These are phyloP conservation scores for Dasysyrphus tricinctus DNA, from an alignment of 2,888 invertebrate genomes.

Conservation along the genomic window DNA sequence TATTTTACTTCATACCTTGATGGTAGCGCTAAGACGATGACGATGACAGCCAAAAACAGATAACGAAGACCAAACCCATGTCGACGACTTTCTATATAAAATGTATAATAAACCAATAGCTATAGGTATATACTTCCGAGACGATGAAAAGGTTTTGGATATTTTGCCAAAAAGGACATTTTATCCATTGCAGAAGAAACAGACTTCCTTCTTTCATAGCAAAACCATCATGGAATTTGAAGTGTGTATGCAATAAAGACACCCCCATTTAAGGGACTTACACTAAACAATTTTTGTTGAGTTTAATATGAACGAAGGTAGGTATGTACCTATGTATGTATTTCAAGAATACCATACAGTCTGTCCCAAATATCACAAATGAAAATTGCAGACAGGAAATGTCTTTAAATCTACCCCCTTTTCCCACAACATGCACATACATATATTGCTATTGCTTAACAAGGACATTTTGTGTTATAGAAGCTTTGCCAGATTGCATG, in stretches of 20 bases:
- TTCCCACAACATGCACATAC: no score
- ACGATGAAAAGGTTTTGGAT: slow-evolving; percentile 20
- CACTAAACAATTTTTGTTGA: slow-evolving; percentile 29
- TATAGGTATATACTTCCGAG: background rate
- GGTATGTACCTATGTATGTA: background rate
- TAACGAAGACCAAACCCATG: background rate
- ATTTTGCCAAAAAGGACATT: slow-evolving; percentile 57
- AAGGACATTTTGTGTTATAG: slow-evolving; percentile 20
- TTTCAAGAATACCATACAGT: background rate
- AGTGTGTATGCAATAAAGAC: slow-evolving; percentile 4
- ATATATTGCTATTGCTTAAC: background rate
- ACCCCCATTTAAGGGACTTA: slow-evolving; percentile 35
- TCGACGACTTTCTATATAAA: background rate
- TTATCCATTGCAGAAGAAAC: slow-evolving; percentile 36
- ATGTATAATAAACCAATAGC: no score
- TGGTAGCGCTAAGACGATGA: slow-evolving; percentile 12
- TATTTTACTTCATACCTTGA: slow-evolving; percentile 15
- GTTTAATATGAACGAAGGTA: background rate
- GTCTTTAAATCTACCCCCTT: background rate
- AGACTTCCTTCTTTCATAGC: background rate
- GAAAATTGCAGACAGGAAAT: slow-evolving; percentile 33
- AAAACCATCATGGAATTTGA: slow-evolving; percentile 12
- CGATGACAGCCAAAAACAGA: slow-evolving; percentile 28
- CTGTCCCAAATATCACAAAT: background rate
- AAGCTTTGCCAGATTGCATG: background rate